Percentiles rank a stretch among this genome's conserved stretches.
These are phyloP conservation scores for Sapajus apella DNA, from an alignment of 2,113 vertebrate genomes.

Conservation along the genomic window DNA sequence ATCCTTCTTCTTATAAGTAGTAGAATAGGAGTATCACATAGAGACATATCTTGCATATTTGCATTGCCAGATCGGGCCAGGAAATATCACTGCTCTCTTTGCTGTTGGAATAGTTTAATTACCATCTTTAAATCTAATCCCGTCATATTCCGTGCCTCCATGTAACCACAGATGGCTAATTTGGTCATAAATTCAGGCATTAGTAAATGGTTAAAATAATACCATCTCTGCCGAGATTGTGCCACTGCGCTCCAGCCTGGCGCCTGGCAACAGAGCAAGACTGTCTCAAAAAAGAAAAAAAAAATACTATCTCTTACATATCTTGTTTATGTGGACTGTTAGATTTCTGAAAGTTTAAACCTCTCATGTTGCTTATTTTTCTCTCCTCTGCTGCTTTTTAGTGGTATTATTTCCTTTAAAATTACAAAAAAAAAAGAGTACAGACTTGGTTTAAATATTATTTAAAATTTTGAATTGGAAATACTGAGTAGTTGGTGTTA, in stretches of 20 bases:
- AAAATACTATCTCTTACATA: not conserved
- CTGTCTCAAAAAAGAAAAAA: too few species aligned
- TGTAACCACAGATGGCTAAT: not conserved
- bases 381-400: not conserved
- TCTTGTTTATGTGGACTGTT: not conserved
- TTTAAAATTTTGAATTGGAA: not conserved
- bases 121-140: not conserved
- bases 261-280: too few species aligned
- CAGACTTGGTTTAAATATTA: not conserved
- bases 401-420: not conserved
- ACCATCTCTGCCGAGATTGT: too few species aligned
- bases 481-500: not conserved
- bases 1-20: not conserved
- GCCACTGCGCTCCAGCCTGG: too few species aligned
- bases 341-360: not conserved
- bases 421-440: not conserved
- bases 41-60: not conserved
- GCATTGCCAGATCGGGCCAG: not conserved
- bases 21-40: not conserved
- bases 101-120: not conserved
- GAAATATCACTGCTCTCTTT: not conserved
- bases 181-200: conserved; percentile 4
- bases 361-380: not conserved
- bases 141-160: not conserved
- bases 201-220: not conserved